Percentiles rank a stretch among this genome's conserved stretches.
Evolutionary conservation across 2,113 vertebrate genomes (phyloP).

Genomic region (Salvator merianae): DNA sequence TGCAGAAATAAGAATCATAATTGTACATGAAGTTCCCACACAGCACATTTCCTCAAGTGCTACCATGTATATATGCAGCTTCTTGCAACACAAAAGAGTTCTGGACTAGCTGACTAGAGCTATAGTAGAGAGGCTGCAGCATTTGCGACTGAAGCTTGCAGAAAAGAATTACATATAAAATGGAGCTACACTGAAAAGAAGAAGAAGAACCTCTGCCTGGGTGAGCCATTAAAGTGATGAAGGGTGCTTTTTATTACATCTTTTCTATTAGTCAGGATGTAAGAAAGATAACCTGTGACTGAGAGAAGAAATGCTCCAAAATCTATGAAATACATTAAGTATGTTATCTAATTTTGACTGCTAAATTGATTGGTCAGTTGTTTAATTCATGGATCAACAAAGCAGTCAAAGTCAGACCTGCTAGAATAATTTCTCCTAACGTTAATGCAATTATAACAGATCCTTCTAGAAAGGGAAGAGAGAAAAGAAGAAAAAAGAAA

Average conservation of each 20-base stretch:
- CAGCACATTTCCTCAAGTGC: not conserved
- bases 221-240: not conserved
- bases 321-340: not conserved
- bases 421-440: not conserved
- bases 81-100: not conserved
- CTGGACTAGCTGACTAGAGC: not conserved
- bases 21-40: not conserved
- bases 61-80: too few species aligned
- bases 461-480: not conserved
- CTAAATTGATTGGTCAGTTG: not conserved
- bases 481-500: not conserved
- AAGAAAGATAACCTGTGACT: not conserved
- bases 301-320: not conserved
- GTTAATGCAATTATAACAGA: not conserved
- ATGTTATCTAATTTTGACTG: not conserved
- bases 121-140: not conserved
- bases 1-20: not conserved
- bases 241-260: not conserved
- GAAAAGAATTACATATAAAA: not conserved
- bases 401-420: too few species aligned
- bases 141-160: not conserved
- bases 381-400: too few species aligned
- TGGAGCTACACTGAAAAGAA: not conserved
- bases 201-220: not conserved
- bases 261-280: not conserved